phyloP scores from a whole-genome alignment of 2,113 vertebrate species.

The Upupa epops region DNA sequence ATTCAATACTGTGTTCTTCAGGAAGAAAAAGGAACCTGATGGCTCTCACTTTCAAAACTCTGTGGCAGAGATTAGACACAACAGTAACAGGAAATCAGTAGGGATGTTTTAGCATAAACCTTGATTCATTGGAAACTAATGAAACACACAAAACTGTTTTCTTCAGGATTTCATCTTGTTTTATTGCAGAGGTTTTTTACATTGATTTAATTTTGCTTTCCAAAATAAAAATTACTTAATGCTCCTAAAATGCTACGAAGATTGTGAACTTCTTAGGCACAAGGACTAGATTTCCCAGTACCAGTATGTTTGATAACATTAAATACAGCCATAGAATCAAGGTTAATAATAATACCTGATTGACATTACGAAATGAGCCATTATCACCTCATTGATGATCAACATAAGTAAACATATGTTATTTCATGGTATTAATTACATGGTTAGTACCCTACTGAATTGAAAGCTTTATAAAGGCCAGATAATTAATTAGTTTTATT shows the following conservation, averaged over 20 bases:
- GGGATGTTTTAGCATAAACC: neutral
- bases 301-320: accelerated
- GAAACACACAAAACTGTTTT: neutral
- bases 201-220: neutral
- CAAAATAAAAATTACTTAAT: neutral
- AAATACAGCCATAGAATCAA: neutral
- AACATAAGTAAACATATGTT: neutral
- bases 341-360: neutral
- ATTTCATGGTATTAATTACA: neutral
- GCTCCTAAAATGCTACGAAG: neutral
- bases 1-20: neutral
- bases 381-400: neutral
- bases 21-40: neutral
- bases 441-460: neutral
- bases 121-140: neutral
- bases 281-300: neutral
- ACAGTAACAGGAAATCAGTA: neutral
- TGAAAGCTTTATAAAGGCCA: neutral
- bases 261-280: neutral
- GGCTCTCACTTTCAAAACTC: neutral
- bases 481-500: neutral
- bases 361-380: neutral
- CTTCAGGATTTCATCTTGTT: neutral
- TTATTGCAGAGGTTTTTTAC: no score
- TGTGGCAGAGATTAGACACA: neutral